Conservation (phyloP, 2,888 invertebrate genomes). For the Galeruca laticollis region DNA sequence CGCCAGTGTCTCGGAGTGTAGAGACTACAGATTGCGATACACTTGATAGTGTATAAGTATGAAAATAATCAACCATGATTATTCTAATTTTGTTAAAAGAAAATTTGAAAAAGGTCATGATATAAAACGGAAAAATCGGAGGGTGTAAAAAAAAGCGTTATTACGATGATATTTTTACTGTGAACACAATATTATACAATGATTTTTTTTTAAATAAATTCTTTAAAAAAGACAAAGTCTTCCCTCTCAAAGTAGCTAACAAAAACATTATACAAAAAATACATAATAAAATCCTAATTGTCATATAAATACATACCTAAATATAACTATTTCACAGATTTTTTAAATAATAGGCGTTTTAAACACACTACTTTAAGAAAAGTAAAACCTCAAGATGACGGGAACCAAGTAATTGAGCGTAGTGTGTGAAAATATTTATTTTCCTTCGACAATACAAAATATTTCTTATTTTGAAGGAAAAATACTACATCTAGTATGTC, state of each 20-base stretch:
- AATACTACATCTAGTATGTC: too few species aligned
- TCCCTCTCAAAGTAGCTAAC: constrained; percentile 46
- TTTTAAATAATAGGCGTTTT: constrained; percentile 42
- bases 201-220: constrained; percentile 45
- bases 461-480: too few species aligned
- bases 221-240: constrained; percentile 46
- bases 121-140: too few species aligned
- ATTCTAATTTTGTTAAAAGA: too few species aligned
- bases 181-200: constrained; percentile 54
- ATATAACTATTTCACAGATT: constrained; percentile 59
- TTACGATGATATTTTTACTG: constrained; percentile 36
- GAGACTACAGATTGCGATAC: too few species aligned
- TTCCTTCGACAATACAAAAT: neutral
- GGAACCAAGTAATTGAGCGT: constrained; percentile 9
- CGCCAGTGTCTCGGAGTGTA: too few species aligned
- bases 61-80: neutral
- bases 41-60: too few species aligned
- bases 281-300: constrained; percentile 46
- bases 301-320: constrained; percentile 52
- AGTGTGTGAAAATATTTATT: neutral
- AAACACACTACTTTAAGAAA: constrained; percentile 30
- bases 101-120: neutral
- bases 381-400: neutral
- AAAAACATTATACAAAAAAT: constrained; percentile 48
- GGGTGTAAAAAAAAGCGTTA: neutral